Base-by-base conservation (phyloP, 1,140 invertebrate genomes). In the Oryzaephilus surinamensis region DNA sequence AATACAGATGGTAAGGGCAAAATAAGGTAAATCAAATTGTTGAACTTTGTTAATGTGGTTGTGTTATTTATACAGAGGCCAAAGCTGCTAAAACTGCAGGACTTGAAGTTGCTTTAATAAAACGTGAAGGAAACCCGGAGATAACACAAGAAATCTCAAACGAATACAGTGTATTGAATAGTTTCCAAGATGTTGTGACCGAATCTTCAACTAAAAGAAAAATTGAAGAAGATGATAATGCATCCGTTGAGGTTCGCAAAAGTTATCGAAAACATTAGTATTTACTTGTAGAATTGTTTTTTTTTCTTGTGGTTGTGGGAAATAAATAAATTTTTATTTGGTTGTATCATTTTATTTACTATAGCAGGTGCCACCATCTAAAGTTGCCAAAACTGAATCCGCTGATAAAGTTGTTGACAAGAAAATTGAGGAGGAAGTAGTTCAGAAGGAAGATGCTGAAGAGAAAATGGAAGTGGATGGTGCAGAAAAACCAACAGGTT, bases 51-150 rank as follows among this genome's bases (percentile, higher is more conserved):
- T 27, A 7, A 11, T 6, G 20, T 38, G 8, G 32, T 24, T 18
- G 29, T 28, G 20, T 41, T 34, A 17, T 10, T 24, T 38, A 45
- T 52, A 33, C 26, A 57, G 89, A 93, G 66, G 87, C 79, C 0
- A 69, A 74, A 56, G 89, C 90, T 49, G 89, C 89, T 3, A 69
- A 69, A 18, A 62, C 66, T 27, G 82, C 84, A 2, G 87, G 86
- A 6, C 48, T 91, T 31, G 64, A 71, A 21, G 65, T 72, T 14
- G 65, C 74, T 2, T 51, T 95, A 12, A 73, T 91, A 0, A 63
- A 71, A 32, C 74, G 91, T 28, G 78, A 84, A 38, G 89, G 86
- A 17, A 91, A 91, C 59, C 71, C 70, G 1, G 61, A 72, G 3
- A 61, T 88, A 0, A 65, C 70, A 4, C 69, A 73, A 6, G 76